Percentiles rank a stretch among this genome's conserved stretches.
Evolutionary conservation across 2,888 invertebrate genomes (phyloP).

Genomic region (Drosophila conformis): DNA sequence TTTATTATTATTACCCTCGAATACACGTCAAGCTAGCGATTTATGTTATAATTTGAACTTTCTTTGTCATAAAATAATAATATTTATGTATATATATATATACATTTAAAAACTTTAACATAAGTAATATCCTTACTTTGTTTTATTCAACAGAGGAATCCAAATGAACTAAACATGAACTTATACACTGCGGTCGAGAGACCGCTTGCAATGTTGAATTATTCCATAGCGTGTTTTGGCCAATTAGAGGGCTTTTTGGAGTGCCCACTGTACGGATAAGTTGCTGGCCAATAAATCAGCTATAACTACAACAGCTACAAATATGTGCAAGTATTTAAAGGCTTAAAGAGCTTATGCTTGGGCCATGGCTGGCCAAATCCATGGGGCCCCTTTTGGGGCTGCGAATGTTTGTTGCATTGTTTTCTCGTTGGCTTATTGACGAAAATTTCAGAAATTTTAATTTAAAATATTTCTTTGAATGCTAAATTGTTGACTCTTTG

Average conservation of each 20-base stretch:
- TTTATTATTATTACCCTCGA: not conserved
- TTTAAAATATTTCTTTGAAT: conserved; percentile 85
- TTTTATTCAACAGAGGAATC: not conserved
- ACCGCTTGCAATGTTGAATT: conserved; percentile 6
- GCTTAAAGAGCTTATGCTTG: conserved; percentile 33
- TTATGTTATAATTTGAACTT: not conserved
- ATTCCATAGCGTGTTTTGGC: conserved; percentile 16
- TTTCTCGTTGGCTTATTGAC: conserved; percentile 68
- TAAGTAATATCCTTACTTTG: not conserved
- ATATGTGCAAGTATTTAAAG: conserved; percentile 74
- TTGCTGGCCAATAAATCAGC: conserved; percentile 54
- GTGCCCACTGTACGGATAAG: conserved; percentile 33
- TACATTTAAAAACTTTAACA: not conserved
- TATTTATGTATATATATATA: too few relatives aligned
- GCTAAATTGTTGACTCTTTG: conserved; percentile 81
- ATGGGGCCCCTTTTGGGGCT: conserved; percentile 13
- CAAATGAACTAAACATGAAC: not conserved
- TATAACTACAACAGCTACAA: conserved; percentile 38
- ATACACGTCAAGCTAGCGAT: not conserved
- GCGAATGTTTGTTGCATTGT: conserved; percentile 62
- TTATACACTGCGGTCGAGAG: not conserved
- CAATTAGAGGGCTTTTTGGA: conserved; percentile 39
- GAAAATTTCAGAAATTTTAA: conserved; percentile 85
- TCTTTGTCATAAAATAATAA: not conserved
- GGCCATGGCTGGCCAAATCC: conserved; percentile 21